Conservation (phyloP, 35 echinoderm and acorn worm species). For the Heliocidaris tuberculata region DNA sequence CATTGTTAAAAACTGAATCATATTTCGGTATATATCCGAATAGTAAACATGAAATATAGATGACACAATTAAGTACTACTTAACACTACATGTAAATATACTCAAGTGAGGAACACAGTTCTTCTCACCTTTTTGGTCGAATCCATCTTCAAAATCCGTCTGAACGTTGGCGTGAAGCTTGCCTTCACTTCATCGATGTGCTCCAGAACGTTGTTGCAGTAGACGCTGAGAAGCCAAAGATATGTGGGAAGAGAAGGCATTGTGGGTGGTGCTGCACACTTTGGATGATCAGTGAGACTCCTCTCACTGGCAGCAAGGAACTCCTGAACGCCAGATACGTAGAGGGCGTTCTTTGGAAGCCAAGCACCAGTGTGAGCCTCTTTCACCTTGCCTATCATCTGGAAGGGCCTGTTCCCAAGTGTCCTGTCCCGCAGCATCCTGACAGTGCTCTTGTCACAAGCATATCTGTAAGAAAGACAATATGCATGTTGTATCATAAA, state of each 20-base stretch:
- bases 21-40: not conserved
- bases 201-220: slow-evolving; percentile 64
- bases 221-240: slow-evolving; percentile 65
- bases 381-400: slow-evolving; percentile 47
- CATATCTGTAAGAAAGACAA: slow-evolving; percentile 9
- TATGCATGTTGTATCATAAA: not conserved
- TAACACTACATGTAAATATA: not conserved
- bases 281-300: not conserved
- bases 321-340: slow-evolving; percentile 14
- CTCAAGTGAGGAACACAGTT: not conserved
- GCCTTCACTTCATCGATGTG: slow-evolving; percentile 55
- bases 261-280: slow-evolving; percentile 19
- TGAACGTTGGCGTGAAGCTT: slow-evolving; percentile 59
- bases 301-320: not conserved
- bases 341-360: slow-evolving; percentile 42
- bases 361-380: slow-evolving; percentile 61
- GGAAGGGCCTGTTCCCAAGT: slow-evolving; percentile 52
- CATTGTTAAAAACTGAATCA: not conserved
- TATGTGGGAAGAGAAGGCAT: slow-evolving; percentile 53
- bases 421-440: slow-evolving; percentile 50
- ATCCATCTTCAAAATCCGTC: slow-evolving; percentile 63
- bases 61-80: not conserved
- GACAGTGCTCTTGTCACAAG: slow-evolving; percentile 57
- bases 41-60: not conserved
- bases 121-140: slow-evolving; percentile 62